Conservation (phyloP, 2,797 vertebrate species). For the Pipistrellus pygmaeus region DNA sequence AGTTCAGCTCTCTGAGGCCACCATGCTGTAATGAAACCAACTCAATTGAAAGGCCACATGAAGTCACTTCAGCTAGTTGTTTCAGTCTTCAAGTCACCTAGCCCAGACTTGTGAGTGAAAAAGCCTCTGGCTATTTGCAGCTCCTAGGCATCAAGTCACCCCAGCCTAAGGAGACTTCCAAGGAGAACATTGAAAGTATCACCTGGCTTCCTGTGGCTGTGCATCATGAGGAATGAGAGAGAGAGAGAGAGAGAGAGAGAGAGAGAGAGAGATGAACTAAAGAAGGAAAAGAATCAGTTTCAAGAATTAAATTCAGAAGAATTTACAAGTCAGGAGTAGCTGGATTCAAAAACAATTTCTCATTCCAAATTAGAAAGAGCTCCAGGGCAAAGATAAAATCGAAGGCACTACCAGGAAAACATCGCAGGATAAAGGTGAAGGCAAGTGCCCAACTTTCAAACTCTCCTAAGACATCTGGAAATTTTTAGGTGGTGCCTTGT, state of each 20-base stretch:
- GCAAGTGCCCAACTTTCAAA: not conserved
- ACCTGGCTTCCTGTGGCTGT: not conserved
- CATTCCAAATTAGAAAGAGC: not conserved
- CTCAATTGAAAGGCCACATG: not conserved
- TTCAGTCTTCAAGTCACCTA: not conserved
- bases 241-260: not conserved
- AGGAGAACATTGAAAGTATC: not conserved
- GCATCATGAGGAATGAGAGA: not conserved
- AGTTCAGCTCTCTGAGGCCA: not conserved
- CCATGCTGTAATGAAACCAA: not conserved
- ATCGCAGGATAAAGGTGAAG: not conserved
- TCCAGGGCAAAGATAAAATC: not conserved
- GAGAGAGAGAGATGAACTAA: not conserved
- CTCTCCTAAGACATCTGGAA: not conserved
- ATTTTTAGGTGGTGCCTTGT: not conserved
- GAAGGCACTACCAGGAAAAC: not conserved
- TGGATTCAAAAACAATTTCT: constrained; percentile 2
- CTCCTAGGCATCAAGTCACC: not conserved
- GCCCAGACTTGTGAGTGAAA: not conserved
- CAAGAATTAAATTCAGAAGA: constrained; percentile 46
- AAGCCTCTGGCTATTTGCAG: not conserved
- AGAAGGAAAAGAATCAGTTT: not conserved
- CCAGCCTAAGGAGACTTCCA: not conserved
- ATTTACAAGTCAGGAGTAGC: not conserved
- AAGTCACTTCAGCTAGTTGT: not conserved